phyloP scores from a whole-genome alignment of 2,888 invertebrate genomes.

The Rhingia rostrata region DNA sequence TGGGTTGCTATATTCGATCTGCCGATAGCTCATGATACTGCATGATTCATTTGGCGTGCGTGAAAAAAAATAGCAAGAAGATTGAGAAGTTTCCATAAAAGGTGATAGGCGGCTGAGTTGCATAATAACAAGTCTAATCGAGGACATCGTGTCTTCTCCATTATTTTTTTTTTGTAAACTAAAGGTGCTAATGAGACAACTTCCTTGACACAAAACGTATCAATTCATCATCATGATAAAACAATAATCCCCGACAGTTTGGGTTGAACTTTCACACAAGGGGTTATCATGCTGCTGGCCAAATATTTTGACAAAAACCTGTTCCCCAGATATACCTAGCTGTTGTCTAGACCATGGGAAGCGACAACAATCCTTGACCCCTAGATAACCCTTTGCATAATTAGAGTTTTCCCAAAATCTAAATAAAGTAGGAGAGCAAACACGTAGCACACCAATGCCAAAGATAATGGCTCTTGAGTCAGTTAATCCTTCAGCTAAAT shows the following conservation, averaged over 20 bases:
- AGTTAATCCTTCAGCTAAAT: conserved; percentile 68
- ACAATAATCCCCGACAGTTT: conserved; percentile 65
- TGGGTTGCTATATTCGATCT: conserved; percentile 21
- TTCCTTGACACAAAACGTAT: conserved; percentile 40
- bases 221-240: conserved; percentile 69
- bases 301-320: conserved; percentile 66
- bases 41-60: conserved; percentile 57
- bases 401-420: conserved; percentile 10
- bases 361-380: conserved; percentile 67
- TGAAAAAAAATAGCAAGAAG: conserved; percentile 5
- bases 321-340: conserved; percentile 16
- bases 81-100: conserved; percentile 53
- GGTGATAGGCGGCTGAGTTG: conserved; percentile 54
- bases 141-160: conserved; percentile 19
- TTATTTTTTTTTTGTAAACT: conserved; percentile 13
- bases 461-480: conserved; percentile 64
- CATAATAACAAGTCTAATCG: conserved; percentile 48
- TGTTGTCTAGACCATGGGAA: conserved; percentile 40
- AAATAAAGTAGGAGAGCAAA: conserved; percentile 56
- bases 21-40: conserved; percentile 34
- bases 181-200: conserved; percentile 53
- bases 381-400: conserved; percentile 35
- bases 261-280: conserved; percentile 69
- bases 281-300: conserved; percentile 9
- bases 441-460: conserved; percentile 47